phyloP scores from a whole-genome alignment of 2,113 vertebrate species.

The Colius striatus region DNA sequence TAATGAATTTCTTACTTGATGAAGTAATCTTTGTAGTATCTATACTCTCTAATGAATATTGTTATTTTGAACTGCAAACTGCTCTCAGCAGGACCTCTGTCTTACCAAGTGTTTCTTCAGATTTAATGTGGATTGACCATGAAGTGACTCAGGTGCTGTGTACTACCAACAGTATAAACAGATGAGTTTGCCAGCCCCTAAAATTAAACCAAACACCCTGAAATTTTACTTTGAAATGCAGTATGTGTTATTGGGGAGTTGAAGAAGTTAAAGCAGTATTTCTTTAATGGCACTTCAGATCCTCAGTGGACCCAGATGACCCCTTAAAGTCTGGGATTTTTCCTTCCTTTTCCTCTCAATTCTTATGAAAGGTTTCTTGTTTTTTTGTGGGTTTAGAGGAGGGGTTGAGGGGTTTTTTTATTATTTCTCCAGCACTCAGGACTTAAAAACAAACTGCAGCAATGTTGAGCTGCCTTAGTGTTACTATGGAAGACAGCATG shows the following conservation, averaged over 20 bases:
- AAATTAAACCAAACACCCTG: background rate
- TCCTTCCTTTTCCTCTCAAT: background rate
- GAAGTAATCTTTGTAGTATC: background rate
- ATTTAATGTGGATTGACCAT: background rate
- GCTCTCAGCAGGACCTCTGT: background rate
- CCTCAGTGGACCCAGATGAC: background rate
- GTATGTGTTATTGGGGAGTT: background rate
- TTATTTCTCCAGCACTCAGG: background rate
- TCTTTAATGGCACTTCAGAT: background rate
- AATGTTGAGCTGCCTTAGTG: background rate
- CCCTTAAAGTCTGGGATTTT: background rate
- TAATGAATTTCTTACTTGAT: background rate
- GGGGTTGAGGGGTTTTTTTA: background rate
- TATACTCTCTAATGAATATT: background rate
- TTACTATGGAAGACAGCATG: background rate
- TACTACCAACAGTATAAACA: background rate
- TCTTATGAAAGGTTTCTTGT: constrained; percentile 2
- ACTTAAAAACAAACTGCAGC: background rate
- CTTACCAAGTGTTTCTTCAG: background rate
- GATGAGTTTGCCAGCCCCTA: background rate
- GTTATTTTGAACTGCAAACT: background rate
- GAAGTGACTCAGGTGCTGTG: background rate
- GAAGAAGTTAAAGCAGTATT: background rate
- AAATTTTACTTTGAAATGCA: background rate
- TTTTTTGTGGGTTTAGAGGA: background rate